These are phyloP conservation scores for Sandelia bainsii DNA, from an alignment of 2,797 vertebrate genomes.

Conservation along the genomic window DNA sequence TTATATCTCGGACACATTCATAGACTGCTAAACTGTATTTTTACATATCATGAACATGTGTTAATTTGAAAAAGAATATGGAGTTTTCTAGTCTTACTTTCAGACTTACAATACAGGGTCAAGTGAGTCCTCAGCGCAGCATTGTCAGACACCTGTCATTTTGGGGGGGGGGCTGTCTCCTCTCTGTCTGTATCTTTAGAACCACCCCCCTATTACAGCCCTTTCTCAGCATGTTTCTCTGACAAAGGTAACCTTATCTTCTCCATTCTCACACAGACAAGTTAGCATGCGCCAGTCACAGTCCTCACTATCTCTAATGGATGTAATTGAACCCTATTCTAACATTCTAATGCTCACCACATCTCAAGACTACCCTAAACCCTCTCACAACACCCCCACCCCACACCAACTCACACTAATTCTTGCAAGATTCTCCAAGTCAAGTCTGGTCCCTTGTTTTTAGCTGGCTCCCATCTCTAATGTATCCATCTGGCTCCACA, in stretches of 20 bases:
- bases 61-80: neutral
- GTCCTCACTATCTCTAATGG: conserved; percentile 65
- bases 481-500: conserved; percentile 55
- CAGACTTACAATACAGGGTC: neutral
- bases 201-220: conserved; percentile 27
- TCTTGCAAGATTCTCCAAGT: conserved; percentile 19
- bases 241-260: conserved; percentile 65
- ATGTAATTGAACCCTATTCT: conserved; percentile 62
- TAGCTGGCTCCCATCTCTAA: conserved; percentile 29
- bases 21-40: neutral
- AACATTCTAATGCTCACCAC: conserved; percentile 39
- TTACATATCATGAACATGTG: neutral
- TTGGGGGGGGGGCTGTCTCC: conserved; percentile 52
- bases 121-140: conserved; percentile 2
- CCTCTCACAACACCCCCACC: neutral
- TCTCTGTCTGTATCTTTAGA: conserved; percentile 52
- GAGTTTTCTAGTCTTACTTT: neutral
- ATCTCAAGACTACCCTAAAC: conserved; percentile 22
- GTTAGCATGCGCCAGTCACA: conserved; percentile 53
- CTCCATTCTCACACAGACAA: conserved; percentile 53
- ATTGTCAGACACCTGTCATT: conserved; percentile 53
- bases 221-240: conserved; percentile 38
- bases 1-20: neutral
- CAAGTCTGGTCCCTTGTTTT: conserved; percentile 30
- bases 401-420: conserved; percentile 19